Base-by-base conservation (phyloP, 2,888 invertebrate species). In the Criorhina ranunculi region DNA sequence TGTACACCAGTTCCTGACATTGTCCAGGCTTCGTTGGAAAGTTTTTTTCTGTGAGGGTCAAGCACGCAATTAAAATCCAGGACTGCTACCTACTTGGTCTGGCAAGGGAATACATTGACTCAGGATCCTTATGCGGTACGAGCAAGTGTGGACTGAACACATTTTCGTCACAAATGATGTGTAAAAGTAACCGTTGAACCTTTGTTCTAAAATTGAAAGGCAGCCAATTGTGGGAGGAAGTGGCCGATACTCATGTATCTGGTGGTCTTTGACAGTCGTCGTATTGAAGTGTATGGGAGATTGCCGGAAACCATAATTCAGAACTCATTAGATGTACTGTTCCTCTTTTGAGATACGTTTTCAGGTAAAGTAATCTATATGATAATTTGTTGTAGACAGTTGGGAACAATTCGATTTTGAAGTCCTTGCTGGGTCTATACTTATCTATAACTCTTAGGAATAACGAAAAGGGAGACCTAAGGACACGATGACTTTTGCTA, bases 21-120 rank as follows among this genome's bases (percentile, higher is more conserved):
- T 42, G 42, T 35, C 33, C 24, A 44, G 29, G 31, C 31, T 49
- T 31, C 33, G 37, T 42, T 8, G 24, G 55, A 57, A 17, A 35
- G 42, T 40, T 24, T 24, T 40, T 33, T 62, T 53, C 62, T 37
- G 29, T 37, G 29, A 57, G 9, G 17, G 24, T 19, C 31, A 46
- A 24, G 51, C 66, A 51, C 40, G 67, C 76, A 59, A 76, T 67
- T 67, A 67, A 49, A 67, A 69, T 60, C 44, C 37, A 33, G 55
- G 44, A 44, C 15, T 19, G 37, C 11, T 11, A 35, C 17, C 60
- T 29, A 29, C 11, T n/a, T n/a, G 42, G 9, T 29, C 40, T 15
- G 24, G 44, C 44, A 44, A 12, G 12, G 33, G 8, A 44, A 6
- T 29, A 17, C 17, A 62, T 15, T 11, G 12, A 8, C 2, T 37